Evolutionary conservation across 2,888 invertebrate genomes (phyloP).

Genomic region (Zygothrica quintamaculata): DNA sequence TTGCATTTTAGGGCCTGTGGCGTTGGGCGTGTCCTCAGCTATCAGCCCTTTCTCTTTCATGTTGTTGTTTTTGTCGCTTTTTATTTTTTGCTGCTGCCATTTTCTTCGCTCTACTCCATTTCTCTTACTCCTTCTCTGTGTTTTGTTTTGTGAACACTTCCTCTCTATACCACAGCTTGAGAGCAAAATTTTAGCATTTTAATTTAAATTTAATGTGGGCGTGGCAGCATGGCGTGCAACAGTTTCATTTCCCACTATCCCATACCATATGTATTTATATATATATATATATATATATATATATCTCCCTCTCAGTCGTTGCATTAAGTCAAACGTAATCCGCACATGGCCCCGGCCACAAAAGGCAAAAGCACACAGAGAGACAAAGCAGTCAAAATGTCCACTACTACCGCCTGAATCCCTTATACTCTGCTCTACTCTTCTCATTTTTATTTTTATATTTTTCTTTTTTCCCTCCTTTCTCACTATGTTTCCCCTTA

Average conservation of each 20-base stretch:
- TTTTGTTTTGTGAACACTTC: neutral
- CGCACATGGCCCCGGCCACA: conserved; percentile 76
- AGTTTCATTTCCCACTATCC: conserved; percentile 51
- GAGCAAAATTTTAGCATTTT: conserved; percentile 78
- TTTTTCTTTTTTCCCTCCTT: too few relatives aligned
- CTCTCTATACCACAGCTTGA: conserved; percentile 51
- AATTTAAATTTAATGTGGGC: conserved; percentile 80
- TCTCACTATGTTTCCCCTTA: conserved; percentile 38
- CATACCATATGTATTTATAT: conserved; percentile 13
- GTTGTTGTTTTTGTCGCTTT: too few relatives aligned
- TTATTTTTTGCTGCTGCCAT: too few relatives aligned
- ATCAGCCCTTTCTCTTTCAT: neutral
- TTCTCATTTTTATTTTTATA: too few relatives aligned
- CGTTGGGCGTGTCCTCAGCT: conserved; percentile 48
- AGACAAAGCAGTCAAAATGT: conserved; percentile 65
- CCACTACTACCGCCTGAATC: conserved; percentile 34
- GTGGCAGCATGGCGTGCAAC: conserved; percentile 72
- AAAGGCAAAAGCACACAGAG: conserved; percentile 59
- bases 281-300: neutral
- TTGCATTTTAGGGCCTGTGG: conserved; percentile 71
- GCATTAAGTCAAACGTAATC: conserved; percentile 83
- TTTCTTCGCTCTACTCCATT: neutral
- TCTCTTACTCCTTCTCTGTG: conserved; percentile 2
- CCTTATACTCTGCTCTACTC: conserved; percentile 11
- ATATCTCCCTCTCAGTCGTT: conserved; percentile 27